Evolutionary conservation across 2,113 vertebrate species (phyloP), one percentile per base, ranked within the genome.

Genomic region (Bombycilla garrulus): DNA sequence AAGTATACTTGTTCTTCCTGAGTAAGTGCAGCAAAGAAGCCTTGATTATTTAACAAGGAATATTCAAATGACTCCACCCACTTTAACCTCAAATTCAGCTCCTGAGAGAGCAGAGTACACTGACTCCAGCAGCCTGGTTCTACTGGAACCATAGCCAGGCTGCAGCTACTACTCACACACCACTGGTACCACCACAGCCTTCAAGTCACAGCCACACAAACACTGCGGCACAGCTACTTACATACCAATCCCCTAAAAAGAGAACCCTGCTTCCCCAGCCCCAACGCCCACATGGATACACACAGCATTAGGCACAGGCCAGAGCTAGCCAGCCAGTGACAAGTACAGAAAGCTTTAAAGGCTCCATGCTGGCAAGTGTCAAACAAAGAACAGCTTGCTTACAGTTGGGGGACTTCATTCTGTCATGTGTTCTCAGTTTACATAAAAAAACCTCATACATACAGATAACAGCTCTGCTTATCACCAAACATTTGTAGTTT

Each of bases 1-100:
- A 97, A 96, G 94, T 76, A 95, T 93, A 96, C 81, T 94, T 73
- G 93, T 96, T 98, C 96, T 97, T 95, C 92, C 65, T 89, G 93
- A 94, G 60, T 81, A 94, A 95, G 96, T 16, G 88, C 26, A 84
- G 64, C 78, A 53, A 84, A 0, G 67, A 88, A 78, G 69, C 53
- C 73, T 56, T 50, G n/a, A 42, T 94, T 92, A 95, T 95, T 94
- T 93, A 95, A 96, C 45, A 81, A 25, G 57, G 78, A 96, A 92
- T 93, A 96, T 81, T 96, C 93, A 93, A 93, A 61, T 38, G 11
- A 58, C 82, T 74, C 90, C 95, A 94, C 94, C 91, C 86, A 90
- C 92, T 90, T 79, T 38, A 74, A 81, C 81, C 95, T 92, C 94
- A 83, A 76, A 42, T 65, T 70, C 66, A 94, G 78, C 71, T 67